A percentile compares a stretch with the other conserved stretches of the same genome.
phyloP scores from a whole-genome alignment of 2,888 invertebrate species.

The Arrhopalites spinosus region DNA sequence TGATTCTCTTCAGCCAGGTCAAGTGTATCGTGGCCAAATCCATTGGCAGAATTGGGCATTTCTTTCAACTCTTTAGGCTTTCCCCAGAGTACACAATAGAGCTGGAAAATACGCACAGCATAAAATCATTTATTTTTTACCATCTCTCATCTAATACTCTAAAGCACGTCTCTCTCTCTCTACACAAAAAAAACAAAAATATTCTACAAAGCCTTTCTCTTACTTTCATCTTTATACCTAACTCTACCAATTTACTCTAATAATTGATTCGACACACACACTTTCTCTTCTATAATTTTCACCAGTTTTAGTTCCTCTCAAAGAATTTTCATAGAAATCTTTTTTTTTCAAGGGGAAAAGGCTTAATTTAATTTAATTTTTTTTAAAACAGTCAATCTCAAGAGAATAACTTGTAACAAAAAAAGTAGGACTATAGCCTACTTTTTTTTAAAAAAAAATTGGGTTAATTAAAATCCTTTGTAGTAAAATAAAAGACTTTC shows the following conservation, averaged over 20 bases:
- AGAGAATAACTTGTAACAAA: neutral
- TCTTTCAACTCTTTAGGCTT: conserved; percentile 49
- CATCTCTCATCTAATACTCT: neutral
- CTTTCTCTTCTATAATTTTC: neutral
- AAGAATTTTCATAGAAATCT: neutral
- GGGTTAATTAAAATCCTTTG: conserved; percentile 6
- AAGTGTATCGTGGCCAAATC: conserved; percentile 63
- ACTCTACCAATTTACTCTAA: too few relatives aligned
- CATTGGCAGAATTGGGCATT: conserved; percentile 53
- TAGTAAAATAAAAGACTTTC: neutral
- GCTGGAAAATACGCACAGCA: conserved; percentile 61
- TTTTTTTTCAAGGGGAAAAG: neutral
- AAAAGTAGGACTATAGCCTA: neutral
- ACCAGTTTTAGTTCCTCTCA: neutral
- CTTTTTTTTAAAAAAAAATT: neutral
- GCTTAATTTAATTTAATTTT: neutral
- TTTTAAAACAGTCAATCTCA: neutral
- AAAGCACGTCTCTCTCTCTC: neutral
- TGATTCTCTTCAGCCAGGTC: conserved; percentile 90
- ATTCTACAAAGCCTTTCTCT: too few relatives aligned
- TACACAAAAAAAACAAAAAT: neutral
- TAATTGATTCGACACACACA: neutral
- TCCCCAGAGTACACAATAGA: conserved; percentile 78
- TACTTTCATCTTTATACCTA: too few relatives aligned
- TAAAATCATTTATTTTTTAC: neutral